Base-by-base conservation (phyloP, 2,113 vertebrate genomes). In the Salvelinus sp. region DNA sequence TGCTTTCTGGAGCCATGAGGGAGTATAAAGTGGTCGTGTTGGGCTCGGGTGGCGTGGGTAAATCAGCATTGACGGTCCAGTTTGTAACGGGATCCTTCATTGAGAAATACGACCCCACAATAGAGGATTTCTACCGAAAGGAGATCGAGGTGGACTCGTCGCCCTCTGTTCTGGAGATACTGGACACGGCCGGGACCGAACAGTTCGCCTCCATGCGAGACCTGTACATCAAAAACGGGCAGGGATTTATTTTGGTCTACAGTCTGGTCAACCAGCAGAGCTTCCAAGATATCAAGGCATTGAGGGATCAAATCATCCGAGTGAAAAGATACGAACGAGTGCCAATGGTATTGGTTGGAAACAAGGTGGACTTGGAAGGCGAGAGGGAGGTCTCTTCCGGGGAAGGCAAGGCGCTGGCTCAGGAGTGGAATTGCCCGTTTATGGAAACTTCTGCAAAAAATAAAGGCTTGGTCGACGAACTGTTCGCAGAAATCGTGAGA, bases 361-460 rank as follows among this genome's bases (percentile, higher is more conserved):
- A 93, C 89, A 93, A 93, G 87, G 90, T 93, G 85, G 92, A 98
- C 91, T 92, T 98, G 93, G 96, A 98, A 77, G 96, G 95, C 67
- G 96, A 98, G 86, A 88, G 96, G 82, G 96, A 97, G 92, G 96
- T 97, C 76, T 94, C 96, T 0, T 96, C 92, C 73, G 95, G 95
- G 75, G 96, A 98, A 86, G 96, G 96, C 85, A 96, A 96, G 86
- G 96, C 96, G 48, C 93, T 98, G 92, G 96, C 96, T 58, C 96
- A 98, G 87, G 96, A 97, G 77, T 98, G 96, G 96, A 96, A 85
- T 93, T 98, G 96, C 93, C 96, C 96, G 78, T 98, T 98, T 79
- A 94, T 98, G 94, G 96, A 98, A 85, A 98, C 96, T 58, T 98
- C 96, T 73, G 96, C 96, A 94, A 98, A 98, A 93, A 96, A 97